These are phyloP conservation scores for Brachionus paranguensis DNA, from an alignment of 1,140 invertebrate genomes.

Conservation along the genomic window DNA sequence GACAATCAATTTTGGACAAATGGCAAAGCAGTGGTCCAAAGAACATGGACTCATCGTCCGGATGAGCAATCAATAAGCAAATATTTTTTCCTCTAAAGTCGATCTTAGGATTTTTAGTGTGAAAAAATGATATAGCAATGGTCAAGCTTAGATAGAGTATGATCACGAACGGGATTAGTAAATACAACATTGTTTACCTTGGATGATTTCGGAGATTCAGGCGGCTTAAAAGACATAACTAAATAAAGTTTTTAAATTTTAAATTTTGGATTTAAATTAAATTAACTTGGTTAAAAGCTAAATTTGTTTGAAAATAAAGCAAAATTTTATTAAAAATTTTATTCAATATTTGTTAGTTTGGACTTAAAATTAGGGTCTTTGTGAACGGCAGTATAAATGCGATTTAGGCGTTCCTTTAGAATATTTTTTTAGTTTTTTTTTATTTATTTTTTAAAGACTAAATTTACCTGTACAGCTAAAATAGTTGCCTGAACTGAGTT, in stretches of 20 bases:
- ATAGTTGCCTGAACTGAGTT: constrained; percentile 32
- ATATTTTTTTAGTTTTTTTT: background rate
- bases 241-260: background rate
- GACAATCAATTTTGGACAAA: background rate
- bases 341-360: background rate
- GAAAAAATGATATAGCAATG: background rate
- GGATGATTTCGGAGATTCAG: constrained; percentile 9
- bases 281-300: background rate
- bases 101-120: background rate
- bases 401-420: constrained; percentile 31
- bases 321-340: background rate
- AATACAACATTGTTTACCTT: background rate
- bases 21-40: constrained; percentile 76
- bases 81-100: constrained; percentile 24
- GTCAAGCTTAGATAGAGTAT: constrained; percentile 4
- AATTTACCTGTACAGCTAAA: constrained; percentile 28
- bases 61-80: constrained; percentile 68
- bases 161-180: background rate
- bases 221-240: background rate
- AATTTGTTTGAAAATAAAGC: background rate
- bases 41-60: constrained; percentile 92
- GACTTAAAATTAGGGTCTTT: constrained; percentile 28
- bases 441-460: background rate
- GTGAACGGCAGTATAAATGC: constrained; percentile 16
- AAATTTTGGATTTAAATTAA: background rate